Evolutionary conservation across 2,797 vertebrate species (phyloP).

Genomic region (Neomorphus geoffroyi): DNA sequence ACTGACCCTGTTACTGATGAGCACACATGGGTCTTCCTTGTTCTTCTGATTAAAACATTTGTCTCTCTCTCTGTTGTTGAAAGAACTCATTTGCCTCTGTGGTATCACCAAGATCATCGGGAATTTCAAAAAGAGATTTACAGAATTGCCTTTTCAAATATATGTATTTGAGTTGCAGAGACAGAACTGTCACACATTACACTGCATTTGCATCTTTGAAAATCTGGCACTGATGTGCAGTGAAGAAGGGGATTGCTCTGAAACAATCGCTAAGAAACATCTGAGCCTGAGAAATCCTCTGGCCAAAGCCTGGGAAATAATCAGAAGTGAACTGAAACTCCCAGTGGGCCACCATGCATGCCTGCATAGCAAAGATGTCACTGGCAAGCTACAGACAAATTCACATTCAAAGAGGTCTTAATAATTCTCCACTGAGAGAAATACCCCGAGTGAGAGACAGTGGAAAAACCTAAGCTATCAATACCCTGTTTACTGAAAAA

Average conservation of each 20-base stretch:
- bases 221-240: neutral
- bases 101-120: neutral
- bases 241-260: neutral
- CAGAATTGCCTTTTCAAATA: neutral
- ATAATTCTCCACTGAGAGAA: neutral
- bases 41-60: constrained; percentile 60
- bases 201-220: neutral
- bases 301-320: constrained; percentile 30
- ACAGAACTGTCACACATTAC: neutral
- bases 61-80: constrained; percentile 4
- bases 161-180: neutral
- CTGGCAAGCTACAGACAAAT: neutral
- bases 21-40: neutral
- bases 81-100: neutral
- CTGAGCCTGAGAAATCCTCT: constrained; percentile 44
- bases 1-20: neutral
- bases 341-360: neutral
- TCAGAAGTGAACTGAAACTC: constrained; percentile 32
- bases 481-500: neutral
- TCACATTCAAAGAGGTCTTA: neutral
- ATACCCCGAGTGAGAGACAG: neutral
- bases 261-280: neutral
- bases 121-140: neutral
- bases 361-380: neutral
- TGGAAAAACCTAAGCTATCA: neutral